Evolutionary conservation across 2,113 vertebrate species (phyloP).

Genomic region (Menura novaehollandiae): DNA sequence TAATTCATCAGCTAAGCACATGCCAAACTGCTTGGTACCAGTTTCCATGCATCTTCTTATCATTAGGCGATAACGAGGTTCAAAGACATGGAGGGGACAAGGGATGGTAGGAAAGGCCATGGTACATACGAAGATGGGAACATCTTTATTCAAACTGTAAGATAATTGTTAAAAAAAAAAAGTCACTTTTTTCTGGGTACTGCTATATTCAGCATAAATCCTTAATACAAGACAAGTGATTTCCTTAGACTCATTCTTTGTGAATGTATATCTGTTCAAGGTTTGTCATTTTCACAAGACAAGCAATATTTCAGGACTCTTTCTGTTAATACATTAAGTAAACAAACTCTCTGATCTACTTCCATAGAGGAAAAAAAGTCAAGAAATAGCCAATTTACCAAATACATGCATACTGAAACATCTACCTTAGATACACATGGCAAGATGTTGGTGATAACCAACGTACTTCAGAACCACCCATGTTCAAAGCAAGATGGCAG

Average conservation of each 20-base stretch:
- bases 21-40: constrained; percentile 89
- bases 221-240: neutral
- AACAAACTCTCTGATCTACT: neutral
- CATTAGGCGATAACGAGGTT: constrained; percentile 91
- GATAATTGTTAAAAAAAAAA: neutral
- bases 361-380: neutral
- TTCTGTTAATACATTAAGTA: neutral
- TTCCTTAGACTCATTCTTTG: neutral
- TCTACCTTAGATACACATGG: neutral
- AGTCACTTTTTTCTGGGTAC: neutral
- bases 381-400: neutral
- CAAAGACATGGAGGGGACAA: constrained; percentile 90
- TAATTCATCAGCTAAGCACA: constrained; percentile 90
- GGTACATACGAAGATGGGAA: constrained; percentile 93
- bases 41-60: constrained; percentile 93
- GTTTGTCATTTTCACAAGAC: neutral
- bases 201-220: neutral
- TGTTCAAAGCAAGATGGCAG: neutral
- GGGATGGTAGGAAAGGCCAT: constrained; percentile 94
- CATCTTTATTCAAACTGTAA: constrained; percentile 89
- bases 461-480: neutral
- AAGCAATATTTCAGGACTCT: neutral
- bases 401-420: neutral
- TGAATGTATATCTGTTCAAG: rapidly evolving
- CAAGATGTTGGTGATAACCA: neutral